A percentile compares a stretch with the other conserved stretches of the same genome.
These are phyloP conservation scores for Eubucco bourcierii DNA, from an alignment of 2,113 vertebrate species.

Conservation along the genomic window DNA sequence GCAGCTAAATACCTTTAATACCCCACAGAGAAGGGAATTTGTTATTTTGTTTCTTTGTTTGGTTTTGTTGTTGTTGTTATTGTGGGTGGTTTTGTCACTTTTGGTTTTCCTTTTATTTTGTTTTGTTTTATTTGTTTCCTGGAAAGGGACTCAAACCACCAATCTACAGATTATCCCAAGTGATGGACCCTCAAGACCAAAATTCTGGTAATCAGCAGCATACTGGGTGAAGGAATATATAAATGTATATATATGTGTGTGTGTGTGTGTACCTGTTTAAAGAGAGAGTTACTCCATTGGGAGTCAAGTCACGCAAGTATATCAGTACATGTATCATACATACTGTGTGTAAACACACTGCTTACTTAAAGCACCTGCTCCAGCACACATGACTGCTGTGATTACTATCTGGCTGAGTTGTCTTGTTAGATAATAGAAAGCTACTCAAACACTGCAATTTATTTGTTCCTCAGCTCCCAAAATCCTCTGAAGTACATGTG, in stretches of 20 bases:
- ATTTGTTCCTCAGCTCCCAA: background rate
- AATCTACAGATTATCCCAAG: background rate
- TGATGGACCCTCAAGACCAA: background rate
- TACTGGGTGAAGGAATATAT: background rate
- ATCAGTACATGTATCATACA: background rate
- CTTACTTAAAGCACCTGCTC: rapidly evolving
- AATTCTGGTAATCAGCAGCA: background rate
- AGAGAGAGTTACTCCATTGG: rapidly evolving
- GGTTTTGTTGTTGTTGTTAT: background rate
- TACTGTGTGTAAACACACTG: background rate
- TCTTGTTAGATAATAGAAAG: background rate
- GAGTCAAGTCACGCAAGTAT: background rate
- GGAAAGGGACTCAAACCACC: background rate
- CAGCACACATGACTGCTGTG: background rate
- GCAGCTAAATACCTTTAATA: background rate
- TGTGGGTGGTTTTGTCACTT: too few species aligned
- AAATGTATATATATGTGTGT: too few species aligned
- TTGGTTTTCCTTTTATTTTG: too few species aligned
- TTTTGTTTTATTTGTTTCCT: too few species aligned
- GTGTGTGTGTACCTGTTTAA: background rate
- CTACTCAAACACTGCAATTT: background rate
- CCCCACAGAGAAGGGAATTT: rapidly evolving
- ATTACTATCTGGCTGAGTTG: background rate
- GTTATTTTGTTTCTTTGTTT: too few species aligned
- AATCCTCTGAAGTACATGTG: background rate